A percentile compares a stretch with the other conserved stretches of the same genome.
Conservation (phyloP, 2,113 vertebrate species). For the Hassar affinis region DNA sequence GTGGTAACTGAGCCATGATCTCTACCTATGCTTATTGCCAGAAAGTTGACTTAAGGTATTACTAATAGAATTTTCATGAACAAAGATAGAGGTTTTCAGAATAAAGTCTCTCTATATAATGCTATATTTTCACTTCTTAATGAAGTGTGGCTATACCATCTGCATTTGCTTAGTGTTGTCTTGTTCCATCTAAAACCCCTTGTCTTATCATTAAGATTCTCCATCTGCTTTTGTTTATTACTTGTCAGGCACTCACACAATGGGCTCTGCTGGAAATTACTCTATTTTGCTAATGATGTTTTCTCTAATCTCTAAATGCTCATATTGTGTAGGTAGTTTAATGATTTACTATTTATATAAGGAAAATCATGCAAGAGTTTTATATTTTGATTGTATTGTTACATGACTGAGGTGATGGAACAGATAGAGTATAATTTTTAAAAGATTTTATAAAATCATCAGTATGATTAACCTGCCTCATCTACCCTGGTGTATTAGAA, state of each 20-base stretch:
- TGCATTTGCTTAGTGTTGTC: slow-evolving; percentile 41
- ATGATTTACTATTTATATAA: background rate
- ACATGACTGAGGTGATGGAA: background rate
- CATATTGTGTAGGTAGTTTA: slow-evolving; percentile 6
- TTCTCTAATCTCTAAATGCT: background rate
- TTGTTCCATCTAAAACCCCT: slow-evolving; percentile 15
- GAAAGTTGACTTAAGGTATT: background rate
- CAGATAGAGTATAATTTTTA: background rate
- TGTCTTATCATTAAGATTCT: slow-evolving; percentile 44
- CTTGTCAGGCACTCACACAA: slow-evolving; percentile 46
- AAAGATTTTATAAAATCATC: background rate
- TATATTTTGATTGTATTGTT: background rate
- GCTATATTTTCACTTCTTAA: slow-evolving; percentile 30
- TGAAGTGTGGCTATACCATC: slow-evolving; percentile 29
- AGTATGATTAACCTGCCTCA: background rate
- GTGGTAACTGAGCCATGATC: no score
- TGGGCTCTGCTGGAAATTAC: slow-evolving; percentile 3
- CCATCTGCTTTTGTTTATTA: slow-evolving; percentile 56
- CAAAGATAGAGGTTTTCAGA: background rate
- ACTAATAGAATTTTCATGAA: background rate
- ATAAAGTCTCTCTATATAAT: background rate
- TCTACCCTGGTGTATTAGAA: background rate
- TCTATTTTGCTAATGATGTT: slow-evolving; percentile 7
- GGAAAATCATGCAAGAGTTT: background rate
- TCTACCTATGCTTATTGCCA: background rate